Percentiles rank a stretch among this genome's conserved stretches.
Evolutionary conservation across 2,888 invertebrate species (phyloP).

Genomic region (Litoditis marina): DNA sequence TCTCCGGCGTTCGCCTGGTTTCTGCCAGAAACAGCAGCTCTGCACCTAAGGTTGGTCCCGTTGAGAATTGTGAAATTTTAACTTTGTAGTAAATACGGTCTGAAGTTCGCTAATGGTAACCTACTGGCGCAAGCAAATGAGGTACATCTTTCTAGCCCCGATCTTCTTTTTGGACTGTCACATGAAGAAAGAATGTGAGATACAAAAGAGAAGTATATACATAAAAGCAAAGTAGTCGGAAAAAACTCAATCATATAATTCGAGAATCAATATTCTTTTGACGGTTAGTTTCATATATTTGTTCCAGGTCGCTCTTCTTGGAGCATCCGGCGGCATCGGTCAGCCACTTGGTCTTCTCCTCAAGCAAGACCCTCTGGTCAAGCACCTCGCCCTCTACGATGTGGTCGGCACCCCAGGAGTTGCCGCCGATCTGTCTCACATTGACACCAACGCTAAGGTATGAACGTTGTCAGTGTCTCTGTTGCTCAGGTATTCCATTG

Average conservation of each 20-base stretch:
- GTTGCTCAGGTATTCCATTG: not conserved
- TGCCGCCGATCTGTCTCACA: slow-evolving; percentile 93
- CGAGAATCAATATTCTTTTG: no score
- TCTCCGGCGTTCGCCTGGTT: slow-evolving; percentile 28
- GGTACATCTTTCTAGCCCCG: no score
- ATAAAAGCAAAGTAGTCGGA: no score
- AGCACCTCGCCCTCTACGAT: slow-evolving; percentile 83
- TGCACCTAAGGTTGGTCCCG: slow-evolving; percentile 33
- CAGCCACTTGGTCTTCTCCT: slow-evolving; percentile 88
- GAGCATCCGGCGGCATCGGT: slow-evolving; percentile 95
- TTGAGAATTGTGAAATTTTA: not conserved
- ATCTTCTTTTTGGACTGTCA: not conserved
- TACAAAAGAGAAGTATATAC: no score
- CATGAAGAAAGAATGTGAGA: no score
- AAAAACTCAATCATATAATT: no score
- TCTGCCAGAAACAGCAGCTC: slow-evolving; percentile 45
- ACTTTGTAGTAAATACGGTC: no score
- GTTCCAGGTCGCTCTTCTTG: slow-evolving; percentile 84
- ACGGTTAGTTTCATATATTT: no score
- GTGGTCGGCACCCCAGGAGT: slow-evolving; percentile 93
- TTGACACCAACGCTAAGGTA: slow-evolving; percentile 78
- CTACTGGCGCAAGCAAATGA: no score
- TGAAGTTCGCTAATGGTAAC: no score
- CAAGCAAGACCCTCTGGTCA: slow-evolving; percentile 74
- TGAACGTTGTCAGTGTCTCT: no score